These are phyloP conservation scores for Misgurnus anguillicaudatus DNA, from an alignment of 2,113 vertebrate genomes.

Conservation along the genomic window DNA sequence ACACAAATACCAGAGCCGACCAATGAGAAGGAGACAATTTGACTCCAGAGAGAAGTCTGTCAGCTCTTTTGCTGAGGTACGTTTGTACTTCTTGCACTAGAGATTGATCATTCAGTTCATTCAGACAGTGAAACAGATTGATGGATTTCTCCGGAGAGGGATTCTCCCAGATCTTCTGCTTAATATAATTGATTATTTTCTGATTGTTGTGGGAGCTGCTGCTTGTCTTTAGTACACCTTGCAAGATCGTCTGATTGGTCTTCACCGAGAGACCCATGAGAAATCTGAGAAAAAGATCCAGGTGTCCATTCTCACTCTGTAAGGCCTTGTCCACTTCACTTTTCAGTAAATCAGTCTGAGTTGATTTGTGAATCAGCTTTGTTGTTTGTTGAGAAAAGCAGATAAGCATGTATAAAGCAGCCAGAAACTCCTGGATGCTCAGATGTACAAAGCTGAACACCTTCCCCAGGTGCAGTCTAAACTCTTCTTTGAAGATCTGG, in stretches of 20 bases:
- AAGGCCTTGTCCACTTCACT: constrained; percentile 5
- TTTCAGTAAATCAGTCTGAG: background rate
- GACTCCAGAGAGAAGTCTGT: too few relatives aligned
- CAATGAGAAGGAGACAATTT: too few relatives aligned
- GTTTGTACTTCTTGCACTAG: too few relatives aligned
- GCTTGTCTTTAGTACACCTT: background rate
- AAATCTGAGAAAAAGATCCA: too few relatives aligned
- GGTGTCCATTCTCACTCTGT: background rate
- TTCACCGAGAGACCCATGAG: constrained; percentile 15
- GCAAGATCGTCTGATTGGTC: background rate
- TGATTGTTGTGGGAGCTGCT: background rate
- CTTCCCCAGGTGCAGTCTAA: background rate
- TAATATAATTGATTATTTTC: background rate
- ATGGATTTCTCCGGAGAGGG: too few relatives aligned
- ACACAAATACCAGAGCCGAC: too few relatives aligned
- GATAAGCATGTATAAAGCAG: background rate
- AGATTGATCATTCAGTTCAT: too few relatives aligned
- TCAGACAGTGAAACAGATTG: too few relatives aligned
- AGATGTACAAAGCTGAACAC: constrained; percentile 3
- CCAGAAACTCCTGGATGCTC: constrained; percentile 9
- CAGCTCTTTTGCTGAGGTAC: too few relatives aligned
- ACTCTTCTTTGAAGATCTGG: constrained; percentile 8
- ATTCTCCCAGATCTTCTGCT: too few relatives aligned
- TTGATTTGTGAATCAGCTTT: too few relatives aligned
- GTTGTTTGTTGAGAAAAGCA: background rate